phyloP scores from a whole-genome alignment of 2,797 vertebrate species.

The Cuniculus paca region DNA sequence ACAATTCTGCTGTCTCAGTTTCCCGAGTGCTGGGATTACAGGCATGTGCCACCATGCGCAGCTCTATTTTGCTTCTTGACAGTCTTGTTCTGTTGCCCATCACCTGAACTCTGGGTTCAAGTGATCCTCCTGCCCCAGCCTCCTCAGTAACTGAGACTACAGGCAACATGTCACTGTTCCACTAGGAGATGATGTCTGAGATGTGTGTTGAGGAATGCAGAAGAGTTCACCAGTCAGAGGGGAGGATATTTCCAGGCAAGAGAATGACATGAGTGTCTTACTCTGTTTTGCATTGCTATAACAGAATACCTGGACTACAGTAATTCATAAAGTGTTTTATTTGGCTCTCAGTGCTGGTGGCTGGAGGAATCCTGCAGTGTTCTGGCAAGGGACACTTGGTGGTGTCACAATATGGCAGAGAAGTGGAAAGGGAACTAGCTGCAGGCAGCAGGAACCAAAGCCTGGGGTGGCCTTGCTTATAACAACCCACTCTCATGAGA shows the following conservation, averaged over 20 bases:
- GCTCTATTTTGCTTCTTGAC: neutral
- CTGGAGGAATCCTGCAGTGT: neutral
- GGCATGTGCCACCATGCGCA: neutral
- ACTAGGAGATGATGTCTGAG: neutral
- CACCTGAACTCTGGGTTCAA: neutral
- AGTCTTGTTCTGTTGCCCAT: neutral
- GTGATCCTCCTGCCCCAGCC: neutral
- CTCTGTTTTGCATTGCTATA: neutral
- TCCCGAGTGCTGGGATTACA: neutral
- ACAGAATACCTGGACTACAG: neutral
- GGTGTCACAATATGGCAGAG: neutral
- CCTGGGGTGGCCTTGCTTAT: neutral
- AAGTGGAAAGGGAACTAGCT: neutral
- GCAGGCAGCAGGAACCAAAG: neutral
- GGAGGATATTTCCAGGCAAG: neutral
- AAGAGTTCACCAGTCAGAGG: neutral
- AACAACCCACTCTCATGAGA: neutral
- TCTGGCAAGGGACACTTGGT: neutral
- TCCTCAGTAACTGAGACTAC: neutral
- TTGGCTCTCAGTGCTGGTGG: neutral
- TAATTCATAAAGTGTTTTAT: neutral
- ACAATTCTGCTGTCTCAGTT: neutral
- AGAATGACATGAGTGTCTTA: neutral
- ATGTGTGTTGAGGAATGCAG: neutral
- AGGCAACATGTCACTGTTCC: neutral